Conservation (phyloP, 1,140 invertebrate species). For the Drosophila navojoa region DNA sequence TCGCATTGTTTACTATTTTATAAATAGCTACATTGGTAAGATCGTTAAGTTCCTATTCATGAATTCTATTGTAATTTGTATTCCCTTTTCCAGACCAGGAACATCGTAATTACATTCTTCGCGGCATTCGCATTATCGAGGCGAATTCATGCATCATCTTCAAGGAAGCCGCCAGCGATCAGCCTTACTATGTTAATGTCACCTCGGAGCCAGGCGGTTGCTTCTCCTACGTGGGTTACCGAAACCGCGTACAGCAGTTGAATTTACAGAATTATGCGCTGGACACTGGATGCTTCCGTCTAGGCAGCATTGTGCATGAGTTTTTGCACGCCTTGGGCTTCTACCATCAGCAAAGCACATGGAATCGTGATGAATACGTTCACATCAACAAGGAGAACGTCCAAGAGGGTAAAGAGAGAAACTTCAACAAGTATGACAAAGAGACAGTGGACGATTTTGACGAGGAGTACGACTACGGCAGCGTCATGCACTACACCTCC, state of each 20-base stretch:
- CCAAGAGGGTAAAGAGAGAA: constrained; percentile 82
- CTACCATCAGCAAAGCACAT: constrained; percentile 86
- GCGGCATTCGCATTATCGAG: constrained; percentile 63
- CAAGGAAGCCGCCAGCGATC: constrained; percentile 55
- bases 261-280: constrained; percentile 84
- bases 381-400: constrained; percentile 86
- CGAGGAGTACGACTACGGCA: constrained; percentile 87
- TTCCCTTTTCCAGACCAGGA: constrained; percentile 40
- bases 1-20: constrained; percentile 87
- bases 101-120: constrained; percentile 61
- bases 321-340: constrained; percentile 87
- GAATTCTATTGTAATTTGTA: background rate
- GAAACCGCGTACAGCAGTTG: constrained; percentile 84
- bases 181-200: constrained; percentile 61
- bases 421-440: constrained; percentile 85
- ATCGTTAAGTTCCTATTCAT: background rate
- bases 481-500: constrained; percentile 91
- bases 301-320: constrained; percentile 87
- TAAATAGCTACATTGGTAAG: constrained; percentile 83
- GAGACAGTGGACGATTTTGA: constrained; percentile 84
- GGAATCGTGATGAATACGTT: constrained; percentile 87
- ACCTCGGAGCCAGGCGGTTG: constrained; percentile 80
- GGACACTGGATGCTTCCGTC: constrained; percentile 85
- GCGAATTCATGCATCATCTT: constrained; percentile 60
- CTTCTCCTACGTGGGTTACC: constrained; percentile 85